Base-by-base conservation (phyloP, 2,797 vertebrate species). In the Calcarius lapponicus region DNA sequence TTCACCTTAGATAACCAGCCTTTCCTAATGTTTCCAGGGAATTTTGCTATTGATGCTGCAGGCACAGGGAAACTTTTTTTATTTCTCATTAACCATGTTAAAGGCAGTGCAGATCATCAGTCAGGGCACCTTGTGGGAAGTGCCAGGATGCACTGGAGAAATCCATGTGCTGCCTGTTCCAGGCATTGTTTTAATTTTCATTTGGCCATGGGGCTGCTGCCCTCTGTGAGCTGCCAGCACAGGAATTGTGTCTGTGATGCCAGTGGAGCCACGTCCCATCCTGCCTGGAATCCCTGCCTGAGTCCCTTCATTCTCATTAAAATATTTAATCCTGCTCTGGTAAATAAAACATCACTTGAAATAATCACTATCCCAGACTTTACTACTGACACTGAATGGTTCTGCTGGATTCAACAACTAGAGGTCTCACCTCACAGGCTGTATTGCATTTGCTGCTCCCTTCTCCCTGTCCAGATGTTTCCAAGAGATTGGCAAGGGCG, bases 31-130 rank as follows among this genome's bases (percentile, higher is more conserved):
- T 24, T 83, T 25, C 47, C 47, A 50, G 62, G 47, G 66, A 47
- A 14, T 36, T 79, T 18, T 43, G 13, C 25, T 17, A 0, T 6
- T 24, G 26, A 12, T 65, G 45, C 70, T 81, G 42, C 31, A 65
- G 82, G 50, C 50, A 5, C 43, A 12, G 0, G 3, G 62, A 36
- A 48, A 7, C 28, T 45, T 32, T 32, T 40, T 71, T n/a, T 11
- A 20, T 53, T 2, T 5, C 29, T 64, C 2, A 0, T 20, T 20
- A 47, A 16, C 50, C 2, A 0, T 5, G 5, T 29, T 21, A 42
- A 69, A 50, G 24, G 58, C 29, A 17, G 34, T 6, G 31, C 65
- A 76, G 48, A n/a, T 13, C 22, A 69, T 6, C 32, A 32, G 13
- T 10, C 60, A 24, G 2, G 3, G 31, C 24, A 4, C 14, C 42